phyloP scores from a whole-genome alignment of 2,113 vertebrate genomes.

The Ranitomeya imitator region DNA sequence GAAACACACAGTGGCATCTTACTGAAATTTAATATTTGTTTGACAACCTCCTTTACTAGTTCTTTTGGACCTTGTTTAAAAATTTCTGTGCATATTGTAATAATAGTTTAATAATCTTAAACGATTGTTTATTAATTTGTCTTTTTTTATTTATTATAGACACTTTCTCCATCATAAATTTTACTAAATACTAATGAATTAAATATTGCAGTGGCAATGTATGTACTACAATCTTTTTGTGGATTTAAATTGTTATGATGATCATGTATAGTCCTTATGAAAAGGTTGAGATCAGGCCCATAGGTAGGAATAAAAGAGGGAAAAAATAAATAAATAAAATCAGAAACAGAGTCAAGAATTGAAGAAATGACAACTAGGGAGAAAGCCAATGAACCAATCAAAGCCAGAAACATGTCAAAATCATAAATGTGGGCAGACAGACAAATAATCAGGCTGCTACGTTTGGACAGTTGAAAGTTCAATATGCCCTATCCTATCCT shows the following conservation, averaged over 20 bases:
- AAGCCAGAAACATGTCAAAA: background rate
- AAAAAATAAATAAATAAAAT: background rate
- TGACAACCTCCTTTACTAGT: background rate
- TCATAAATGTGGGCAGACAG: too few relatives aligned
- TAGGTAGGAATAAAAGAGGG: background rate
- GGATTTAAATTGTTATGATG: too few relatives aligned
- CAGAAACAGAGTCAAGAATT: background rate
- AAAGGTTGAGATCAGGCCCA: background rate
- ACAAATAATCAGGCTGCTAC: too few relatives aligned
- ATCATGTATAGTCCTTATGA: background rate
- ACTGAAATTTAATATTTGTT: background rate
- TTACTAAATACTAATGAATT: too few relatives aligned
- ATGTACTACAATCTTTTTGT: too few relatives aligned
- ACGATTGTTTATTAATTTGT: too few relatives aligned
- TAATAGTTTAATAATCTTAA: background rate
- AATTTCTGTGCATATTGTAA: background rate
- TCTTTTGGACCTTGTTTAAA: background rate
- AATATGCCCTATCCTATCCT: too few relatives aligned
- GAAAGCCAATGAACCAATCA: background rate
- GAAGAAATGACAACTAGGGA: background rate
- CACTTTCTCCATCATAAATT: too few relatives aligned
- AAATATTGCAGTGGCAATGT: too few relatives aligned
- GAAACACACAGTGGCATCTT: background rate
- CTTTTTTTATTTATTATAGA: too few relatives aligned
- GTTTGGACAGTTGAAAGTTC: too few relatives aligned